A percentile compares a stretch with the other conserved stretches of the same genome.
Conservation (phyloP, 1,140 invertebrate species). For the Proctacanthus coquilletti region DNA sequence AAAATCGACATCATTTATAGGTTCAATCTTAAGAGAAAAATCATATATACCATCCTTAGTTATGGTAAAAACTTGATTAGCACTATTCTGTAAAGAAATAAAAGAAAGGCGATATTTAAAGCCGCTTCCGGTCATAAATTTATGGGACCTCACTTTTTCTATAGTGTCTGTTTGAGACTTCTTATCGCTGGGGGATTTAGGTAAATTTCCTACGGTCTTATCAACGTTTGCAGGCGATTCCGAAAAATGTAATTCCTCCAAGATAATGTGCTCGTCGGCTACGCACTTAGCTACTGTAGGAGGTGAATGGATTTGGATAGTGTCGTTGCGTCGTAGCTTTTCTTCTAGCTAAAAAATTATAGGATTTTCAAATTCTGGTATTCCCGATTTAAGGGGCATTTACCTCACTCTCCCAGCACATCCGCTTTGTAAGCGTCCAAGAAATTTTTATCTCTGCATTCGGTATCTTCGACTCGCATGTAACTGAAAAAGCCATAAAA, state of each 20-base stretch:
- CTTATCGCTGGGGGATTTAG: no score
- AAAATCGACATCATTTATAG: slow-evolving; percentile 20
- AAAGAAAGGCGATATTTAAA: not conserved
- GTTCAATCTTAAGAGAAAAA: slow-evolving; percentile 28
- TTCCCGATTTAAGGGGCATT: not conserved
- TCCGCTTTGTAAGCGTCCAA: slow-evolving; percentile 10
- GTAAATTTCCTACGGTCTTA: no score
- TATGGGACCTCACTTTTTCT: not conserved
- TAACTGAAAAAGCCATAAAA: slow-evolving; percentile 9
- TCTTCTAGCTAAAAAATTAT: not conserved
- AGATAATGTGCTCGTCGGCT: not conserved
- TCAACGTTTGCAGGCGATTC: not conserved
- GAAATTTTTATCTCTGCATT: slow-evolving; percentile 11
- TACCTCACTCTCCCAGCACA: slow-evolving; percentile 11
- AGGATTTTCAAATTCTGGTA: not conserved
- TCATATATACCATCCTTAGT: slow-evolving; percentile 39
- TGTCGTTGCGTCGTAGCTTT: slow-evolving; percentile 10
- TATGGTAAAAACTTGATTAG: slow-evolving; percentile 30
- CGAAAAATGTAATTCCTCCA: not conserved
- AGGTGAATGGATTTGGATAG: not conserved
- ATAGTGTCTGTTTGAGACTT: not conserved
- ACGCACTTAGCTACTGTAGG: not conserved
- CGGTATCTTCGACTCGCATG: slow-evolving; percentile 7
- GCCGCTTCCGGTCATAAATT: not conserved
- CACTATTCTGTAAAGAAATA: slow-evolving; percentile 13